Conservation (phyloP, 2,113 vertebrate genomes). For the Hyla sarda region DNA sequence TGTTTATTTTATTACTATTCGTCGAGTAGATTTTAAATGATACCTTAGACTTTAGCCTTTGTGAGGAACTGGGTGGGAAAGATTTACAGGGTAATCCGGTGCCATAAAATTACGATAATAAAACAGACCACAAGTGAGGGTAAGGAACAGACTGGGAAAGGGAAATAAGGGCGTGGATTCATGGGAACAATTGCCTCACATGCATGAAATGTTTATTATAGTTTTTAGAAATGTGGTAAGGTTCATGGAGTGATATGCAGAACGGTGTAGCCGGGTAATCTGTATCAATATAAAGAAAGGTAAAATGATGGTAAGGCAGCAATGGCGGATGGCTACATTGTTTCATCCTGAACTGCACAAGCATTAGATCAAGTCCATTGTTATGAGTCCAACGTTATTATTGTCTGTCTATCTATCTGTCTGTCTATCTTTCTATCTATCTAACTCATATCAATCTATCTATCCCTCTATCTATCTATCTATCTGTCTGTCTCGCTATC, state of each 20-base stretch:
- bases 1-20: neutral
- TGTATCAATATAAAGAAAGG: neutral
- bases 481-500: neutral
- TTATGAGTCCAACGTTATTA: conserved; percentile 66
- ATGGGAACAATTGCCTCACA: neutral
- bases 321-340: conserved; percentile 63
- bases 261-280: neutral
- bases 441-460: neutral
- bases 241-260: neutral
- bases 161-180: conserved; percentile 43
- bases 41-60: conserved; percentile 12
- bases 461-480: neutral
- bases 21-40: neutral
- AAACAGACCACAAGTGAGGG: conserved; percentile 36
- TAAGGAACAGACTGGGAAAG: neutral
- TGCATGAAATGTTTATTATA: conserved; percentile 26
- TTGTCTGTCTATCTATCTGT: conserved; percentile 38
- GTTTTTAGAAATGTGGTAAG: conserved; percentile 17
- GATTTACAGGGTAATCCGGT: conserved; percentile 34
- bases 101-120: conserved; percentile 44
- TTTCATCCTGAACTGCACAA: conserved; percentile 29
- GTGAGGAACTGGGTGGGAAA: conserved; percentile 14
- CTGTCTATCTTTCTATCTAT: conserved; percentile 66
- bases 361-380: conserved; percentile 78
- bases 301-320: conserved; percentile 48